Percentiles rank a stretch among this genome's conserved stretches.
phyloP scores from a whole-genome alignment of 2,888 invertebrate species.

The Cryptophagus acutangulus region DNA sequence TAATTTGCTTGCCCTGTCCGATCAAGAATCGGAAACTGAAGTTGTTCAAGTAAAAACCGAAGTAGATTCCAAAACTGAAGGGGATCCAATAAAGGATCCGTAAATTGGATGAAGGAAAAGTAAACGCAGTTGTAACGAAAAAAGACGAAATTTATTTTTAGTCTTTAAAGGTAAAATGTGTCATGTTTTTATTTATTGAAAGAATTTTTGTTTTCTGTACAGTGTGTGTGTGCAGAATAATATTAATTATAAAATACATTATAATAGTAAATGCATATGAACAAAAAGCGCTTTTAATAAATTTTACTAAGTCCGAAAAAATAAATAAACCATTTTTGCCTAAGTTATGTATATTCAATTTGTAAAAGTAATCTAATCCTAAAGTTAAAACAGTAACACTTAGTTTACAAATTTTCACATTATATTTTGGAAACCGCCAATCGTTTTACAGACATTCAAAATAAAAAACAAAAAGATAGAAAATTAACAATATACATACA shows the following conservation, averaged over 20 bases:
- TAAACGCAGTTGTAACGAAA: slow-evolving; percentile 4
- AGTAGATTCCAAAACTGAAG: neutral
- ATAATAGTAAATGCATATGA: slow-evolving; percentile 28
- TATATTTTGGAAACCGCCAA: too few species aligned
- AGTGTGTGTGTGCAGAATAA: slow-evolving; percentile 11
- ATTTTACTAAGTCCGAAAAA: too few species aligned
- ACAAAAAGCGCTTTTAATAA: too few species aligned
- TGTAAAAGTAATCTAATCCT: too few species aligned
- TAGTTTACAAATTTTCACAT: too few species aligned
- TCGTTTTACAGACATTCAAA: slow-evolving; percentile 9
- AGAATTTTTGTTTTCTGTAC: slow-evolving; percentile 11
- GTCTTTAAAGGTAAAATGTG: slow-evolving; percentile 11
- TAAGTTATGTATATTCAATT: too few species aligned
- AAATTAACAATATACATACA: slow-evolving; percentile 16
- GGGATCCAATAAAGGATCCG: too few species aligned
- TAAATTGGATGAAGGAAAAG: too few species aligned
- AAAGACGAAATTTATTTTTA: slow-evolving; percentile 17
- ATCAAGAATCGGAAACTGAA: slow-evolving; percentile 13
- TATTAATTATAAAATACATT: slow-evolving; percentile 16
- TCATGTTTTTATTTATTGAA: slow-evolving; percentile 10
- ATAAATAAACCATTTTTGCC: too few species aligned
- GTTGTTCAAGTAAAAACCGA: neutral
- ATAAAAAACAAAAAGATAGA: slow-evolving; percentile 14
- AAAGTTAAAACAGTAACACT: too few species aligned
- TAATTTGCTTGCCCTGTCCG: slow-evolving; percentile 66